phyloP scores from a whole-genome alignment of 2,888 invertebrate genomes.

The Harmothoe impar region DNA sequence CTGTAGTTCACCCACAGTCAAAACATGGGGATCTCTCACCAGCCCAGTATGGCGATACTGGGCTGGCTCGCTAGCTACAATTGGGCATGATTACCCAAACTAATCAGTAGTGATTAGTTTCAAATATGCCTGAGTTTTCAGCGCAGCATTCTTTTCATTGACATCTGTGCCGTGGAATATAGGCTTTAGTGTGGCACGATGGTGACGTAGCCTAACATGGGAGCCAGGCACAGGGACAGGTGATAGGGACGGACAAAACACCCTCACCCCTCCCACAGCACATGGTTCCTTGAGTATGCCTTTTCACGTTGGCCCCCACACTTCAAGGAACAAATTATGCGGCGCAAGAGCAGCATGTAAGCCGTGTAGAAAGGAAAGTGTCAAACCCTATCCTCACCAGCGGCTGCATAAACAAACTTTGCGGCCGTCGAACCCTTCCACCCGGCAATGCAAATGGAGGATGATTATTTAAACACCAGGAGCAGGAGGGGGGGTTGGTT shows the following conservation, averaged over 20 bases:
- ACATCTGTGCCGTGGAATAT: no score
- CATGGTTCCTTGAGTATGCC: constrained; percentile 31
- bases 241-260: neutral
- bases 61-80: no score
- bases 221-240: neutral
- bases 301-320: constrained; percentile 23
- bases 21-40: no score
- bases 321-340: constrained; percentile 45
- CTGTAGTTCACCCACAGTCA: no score
- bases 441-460: constrained; percentile 12
- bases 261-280: neutral
- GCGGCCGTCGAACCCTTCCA: neutral
- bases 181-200: neutral
- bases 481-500: neutral
- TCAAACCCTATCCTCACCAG: neutral
- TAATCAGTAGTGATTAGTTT: no score
- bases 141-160: no score
- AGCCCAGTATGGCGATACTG: no score
- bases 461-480: constrained; percentile 40
- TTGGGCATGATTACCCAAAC: no score
- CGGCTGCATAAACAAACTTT: constrained; percentile 58
- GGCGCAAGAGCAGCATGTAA: constrained; percentile 43
- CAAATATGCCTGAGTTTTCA: no score
- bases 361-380: constrained; percentile 27
- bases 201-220: no score